Evolutionary conservation across 2,888 invertebrate species (phyloP).

Genomic region (Trachelus stipa): DNA sequence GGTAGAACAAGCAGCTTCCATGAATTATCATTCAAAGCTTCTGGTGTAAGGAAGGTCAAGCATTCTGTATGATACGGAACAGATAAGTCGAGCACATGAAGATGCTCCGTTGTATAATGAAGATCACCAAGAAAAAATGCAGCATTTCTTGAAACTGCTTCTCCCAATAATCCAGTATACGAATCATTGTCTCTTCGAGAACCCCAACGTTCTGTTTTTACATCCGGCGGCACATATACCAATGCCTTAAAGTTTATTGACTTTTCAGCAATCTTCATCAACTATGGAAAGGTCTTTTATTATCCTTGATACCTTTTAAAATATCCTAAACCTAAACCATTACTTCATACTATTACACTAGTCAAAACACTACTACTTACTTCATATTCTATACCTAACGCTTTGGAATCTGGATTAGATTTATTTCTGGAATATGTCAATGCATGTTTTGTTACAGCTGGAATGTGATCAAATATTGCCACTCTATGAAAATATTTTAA

Average conservation of each 20-base stretch:
- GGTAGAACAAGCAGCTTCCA: conserved; percentile 87
- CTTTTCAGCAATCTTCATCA: conserved; percentile 72
- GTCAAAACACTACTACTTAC: conserved; percentile 57
- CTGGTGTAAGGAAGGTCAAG: conserved; percentile 86
- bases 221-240: conserved; percentile 75
- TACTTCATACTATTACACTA: not conserved
- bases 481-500: conserved; percentile 64
- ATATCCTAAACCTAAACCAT: not conserved
- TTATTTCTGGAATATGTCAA: conserved; percentile 40
- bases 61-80: conserved; percentile 86
- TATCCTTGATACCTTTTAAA: not conserved
- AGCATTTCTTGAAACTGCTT: conserved; percentile 76
- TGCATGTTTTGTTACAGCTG: conserved; percentile 70
- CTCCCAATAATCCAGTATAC: conserved; percentile 79
- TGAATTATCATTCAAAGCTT: conserved; percentile 82
- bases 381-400: conserved; percentile 77
- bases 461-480: conserved; percentile 77
- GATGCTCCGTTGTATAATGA: conserved; percentile 78
- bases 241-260: conserved; percentile 79
- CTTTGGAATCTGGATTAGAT: conserved; percentile 26
- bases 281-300: conserved; percentile 66
- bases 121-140: conserved; percentile 83
- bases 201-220: conserved; percentile 78
- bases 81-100: conserved; percentile 79
- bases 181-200: conserved; percentile 73